A percentile compares a stretch with the other conserved stretches of the same genome.
Evolutionary conservation across 2,888 invertebrate genomes (phyloP).

Genomic region (Epsilonema sp.): DNA sequence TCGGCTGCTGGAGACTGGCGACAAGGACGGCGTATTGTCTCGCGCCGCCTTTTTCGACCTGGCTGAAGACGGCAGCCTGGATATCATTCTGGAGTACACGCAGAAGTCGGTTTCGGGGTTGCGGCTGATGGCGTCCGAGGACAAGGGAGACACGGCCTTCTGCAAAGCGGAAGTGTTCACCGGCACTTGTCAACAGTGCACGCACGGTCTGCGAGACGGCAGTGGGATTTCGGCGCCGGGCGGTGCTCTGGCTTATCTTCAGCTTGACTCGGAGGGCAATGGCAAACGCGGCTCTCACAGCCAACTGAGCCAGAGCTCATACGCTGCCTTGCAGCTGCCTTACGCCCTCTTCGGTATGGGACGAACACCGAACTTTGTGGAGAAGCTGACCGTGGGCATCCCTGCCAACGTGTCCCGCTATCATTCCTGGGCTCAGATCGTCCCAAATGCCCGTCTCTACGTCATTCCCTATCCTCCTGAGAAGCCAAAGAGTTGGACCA

Average conservation of each 20-base stretch:
- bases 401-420: constrained; percentile 17
- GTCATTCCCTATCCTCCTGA: constrained; percentile 59
- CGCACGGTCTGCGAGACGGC: not conserved
- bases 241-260: not conserved
- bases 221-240: constrained; percentile 1
- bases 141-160: constrained; percentile 26
- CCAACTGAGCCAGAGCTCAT: constrained; percentile 73
- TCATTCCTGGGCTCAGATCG: constrained; percentile 67
- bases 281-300: constrained; percentile 22
- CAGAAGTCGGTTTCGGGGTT: no score
- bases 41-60: constrained; percentile 20
- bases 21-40: not conserved
- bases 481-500: constrained; percentile 15
- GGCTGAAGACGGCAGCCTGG: constrained; percentile 25
- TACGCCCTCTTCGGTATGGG: constrained; percentile 93
- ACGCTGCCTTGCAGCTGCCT: constrained; percentile 76
- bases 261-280: not conserved
- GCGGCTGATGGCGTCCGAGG: constrained; percentile 12
- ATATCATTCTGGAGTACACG: constrained; percentile 22
- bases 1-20: not conserved
- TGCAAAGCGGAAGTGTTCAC: constrained; percentile 25
- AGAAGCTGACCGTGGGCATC: constrained; percentile 55
- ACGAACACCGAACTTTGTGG: constrained; percentile 89
- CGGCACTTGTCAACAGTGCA: not conserved
- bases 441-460: constrained; percentile 92